phyloP scores from a whole-genome alignment of 2,797 vertebrate genomes.

The Schizopygopsis malacanthus region DNA sequence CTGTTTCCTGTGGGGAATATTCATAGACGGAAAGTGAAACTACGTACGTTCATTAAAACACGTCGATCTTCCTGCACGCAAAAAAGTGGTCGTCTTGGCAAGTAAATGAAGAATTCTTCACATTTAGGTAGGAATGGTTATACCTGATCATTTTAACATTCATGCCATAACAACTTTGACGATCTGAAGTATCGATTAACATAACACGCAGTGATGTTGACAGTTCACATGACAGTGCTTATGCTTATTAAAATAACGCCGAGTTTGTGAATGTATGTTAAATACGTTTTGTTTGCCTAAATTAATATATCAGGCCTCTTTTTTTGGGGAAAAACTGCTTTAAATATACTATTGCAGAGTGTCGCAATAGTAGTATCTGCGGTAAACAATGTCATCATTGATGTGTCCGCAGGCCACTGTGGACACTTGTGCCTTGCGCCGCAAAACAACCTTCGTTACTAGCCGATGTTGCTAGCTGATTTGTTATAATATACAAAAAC shows the following conservation, averaged over 20 bases:
- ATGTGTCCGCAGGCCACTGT: not conserved
- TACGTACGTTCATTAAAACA: constrained; percentile 36
- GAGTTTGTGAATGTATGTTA: not conserved
- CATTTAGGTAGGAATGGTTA: constrained; percentile 29
- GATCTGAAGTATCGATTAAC: not conserved
- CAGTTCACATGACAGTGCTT: not conserved
- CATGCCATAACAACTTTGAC: not conserved
- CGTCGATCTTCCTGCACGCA: constrained; percentile 55
- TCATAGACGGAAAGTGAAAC: constrained; percentile 62
- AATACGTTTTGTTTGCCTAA: not conserved
- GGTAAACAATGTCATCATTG: constrained; percentile 35
- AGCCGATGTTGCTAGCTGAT: not conserved
- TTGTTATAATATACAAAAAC: not conserved
- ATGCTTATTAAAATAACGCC: not conserved
- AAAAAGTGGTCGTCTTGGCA: constrained; percentile 12
- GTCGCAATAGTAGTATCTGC: not conserved
- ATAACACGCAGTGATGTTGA: not conserved
- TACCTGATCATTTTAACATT: not conserved
- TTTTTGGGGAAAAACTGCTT: not conserved
- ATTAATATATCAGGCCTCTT: not conserved
- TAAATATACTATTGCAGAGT: not conserved
- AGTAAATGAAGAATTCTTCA: not conserved
- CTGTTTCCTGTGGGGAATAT: constrained; percentile 37
- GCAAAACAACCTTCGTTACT: constrained; percentile 7
- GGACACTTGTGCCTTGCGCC: constrained; percentile 37